phyloP scores from a whole-genome alignment of 2,888 invertebrate species.

The Drosophila colorata region DNA sequence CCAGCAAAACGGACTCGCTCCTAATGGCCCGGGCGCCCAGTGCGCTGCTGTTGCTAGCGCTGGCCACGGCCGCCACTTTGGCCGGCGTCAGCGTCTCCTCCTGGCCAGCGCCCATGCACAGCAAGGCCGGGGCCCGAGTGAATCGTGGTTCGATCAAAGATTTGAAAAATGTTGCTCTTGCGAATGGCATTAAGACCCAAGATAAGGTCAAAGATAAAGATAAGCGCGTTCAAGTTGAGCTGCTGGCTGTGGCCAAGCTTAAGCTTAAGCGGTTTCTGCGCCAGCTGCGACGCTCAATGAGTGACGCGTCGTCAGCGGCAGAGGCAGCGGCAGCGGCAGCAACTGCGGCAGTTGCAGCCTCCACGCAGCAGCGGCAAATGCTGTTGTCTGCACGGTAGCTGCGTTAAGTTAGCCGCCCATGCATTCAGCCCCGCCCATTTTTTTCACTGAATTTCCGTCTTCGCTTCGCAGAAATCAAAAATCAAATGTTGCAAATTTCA shows the following conservation, averaged over 20 bases:
- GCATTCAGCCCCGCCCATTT: conserved; percentile 62
- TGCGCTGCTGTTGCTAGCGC: conserved; percentile 71
- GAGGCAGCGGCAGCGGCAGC: conserved; percentile 22
- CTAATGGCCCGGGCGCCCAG: conserved; percentile 73
- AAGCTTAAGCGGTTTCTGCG: conserved; percentile 36
- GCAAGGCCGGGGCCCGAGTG: conserved; percentile 40
- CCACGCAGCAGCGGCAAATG: conserved; percentile 38
- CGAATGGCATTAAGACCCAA: conserved; percentile 18
- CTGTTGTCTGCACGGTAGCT: conserved; percentile 77
- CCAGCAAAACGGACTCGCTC: conserved; percentile 82
- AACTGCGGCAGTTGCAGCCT: conserved; percentile 19
- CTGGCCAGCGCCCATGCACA: conserved; percentile 44
- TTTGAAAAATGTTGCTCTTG: conserved; percentile 8
- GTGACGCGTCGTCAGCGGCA: conserved; percentile 25
- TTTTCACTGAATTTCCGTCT: conserved; percentile 71
- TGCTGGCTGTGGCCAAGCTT: conserved; percentile 24
- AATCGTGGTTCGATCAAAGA: conserved; percentile 25
- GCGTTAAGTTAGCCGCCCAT: conserved; percentile 57
- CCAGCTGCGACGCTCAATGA: conserved; percentile 37
- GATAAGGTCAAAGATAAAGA: conserved; percentile 23
- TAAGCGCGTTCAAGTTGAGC: conserved; percentile 17
- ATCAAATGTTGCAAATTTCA: conserved; percentile 20
- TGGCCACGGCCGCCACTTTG: conserved; percentile 66
- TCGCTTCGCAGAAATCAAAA: conserved; percentile 59
- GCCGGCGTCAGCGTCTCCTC: conserved; percentile 55